Evolutionary conservation across 2,888 invertebrate genomes (phyloP), one percentile per base, ranked within the genome.

Genomic region (Arctia plantaginis): DNA sequence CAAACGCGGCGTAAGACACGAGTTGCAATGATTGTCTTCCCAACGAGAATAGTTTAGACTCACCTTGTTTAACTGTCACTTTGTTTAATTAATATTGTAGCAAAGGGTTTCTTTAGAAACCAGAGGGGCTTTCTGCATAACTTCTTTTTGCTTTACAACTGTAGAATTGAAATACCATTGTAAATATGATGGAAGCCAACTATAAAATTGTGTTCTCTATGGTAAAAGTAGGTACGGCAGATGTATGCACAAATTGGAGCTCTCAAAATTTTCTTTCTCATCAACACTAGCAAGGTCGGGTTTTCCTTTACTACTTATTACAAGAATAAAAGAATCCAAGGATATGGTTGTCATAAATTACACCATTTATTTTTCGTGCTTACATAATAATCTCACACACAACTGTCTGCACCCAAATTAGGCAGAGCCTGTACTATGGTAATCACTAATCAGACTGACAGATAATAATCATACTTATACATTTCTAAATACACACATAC

Each of bases 31-130:
- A 59, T 41, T 35, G 55, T 64, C 51, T 71, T 41, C 44, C 27
- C 44, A 65, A 65, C 33, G 55, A 55, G 55, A 72, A 55, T 55
- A 64, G 73, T 64, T 69, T 41, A 33, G 18, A 44, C 44, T 68
- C 71, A 75, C 65, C 66, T 72, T 72, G 71, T 41, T 71, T 33
- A 39, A 41, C 68, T 69, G 65, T 59, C 65, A 75, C 71, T 55
- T 62, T 64, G n/a, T n/a, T 68, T 75, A 75, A 75, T 75, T 72
- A 72, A 75, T 72, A 69, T 65, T 33, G 35, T 44, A 73, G 44
- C 30, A 47, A 41, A 30, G 27, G 62, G 27, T 27, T 18, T 30
- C 44, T 59, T 72, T 41, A 69, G 33, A 55, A 67, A 66, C 59
- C 41, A 66, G 66, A 30, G 23, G 15, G 23, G 8, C 44, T 47